These are phyloP conservation scores for Bovichtus diacanthus DNA, from an alignment of 2,797 vertebrate species.

Conservation along the genomic window DNA sequence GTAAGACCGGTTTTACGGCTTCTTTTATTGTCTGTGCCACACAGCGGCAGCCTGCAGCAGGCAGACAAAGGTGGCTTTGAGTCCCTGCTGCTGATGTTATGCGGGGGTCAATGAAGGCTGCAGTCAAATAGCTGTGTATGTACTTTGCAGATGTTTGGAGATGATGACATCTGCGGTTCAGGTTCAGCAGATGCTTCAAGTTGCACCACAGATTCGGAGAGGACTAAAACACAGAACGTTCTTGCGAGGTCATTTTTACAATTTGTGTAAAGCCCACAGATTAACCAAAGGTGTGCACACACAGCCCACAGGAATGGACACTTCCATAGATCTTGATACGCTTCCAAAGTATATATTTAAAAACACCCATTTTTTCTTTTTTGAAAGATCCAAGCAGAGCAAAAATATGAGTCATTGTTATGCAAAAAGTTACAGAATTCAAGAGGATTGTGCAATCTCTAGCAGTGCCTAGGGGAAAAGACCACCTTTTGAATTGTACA, in stretches of 20 bases:
- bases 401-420: not conserved
- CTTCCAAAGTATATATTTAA: not conserved
- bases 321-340: not conserved
- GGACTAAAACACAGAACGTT: not conserved
- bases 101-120: conserved; percentile 43
- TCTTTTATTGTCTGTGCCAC: conserved; percentile 72
- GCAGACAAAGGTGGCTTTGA: conserved; percentile 82
- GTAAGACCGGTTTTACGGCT: conserved; percentile 83
- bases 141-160: conserved; percentile 66
- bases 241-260: not conserved
- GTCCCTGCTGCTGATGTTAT: conserved; percentile 44
- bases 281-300: not conserved
- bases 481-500: conserved; percentile 10
- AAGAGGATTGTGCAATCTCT: conserved; percentile 20
- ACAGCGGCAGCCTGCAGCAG: conserved; percentile 57
- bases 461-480: not conserved
- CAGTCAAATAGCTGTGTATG: conserved; percentile 70
- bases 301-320: not conserved
- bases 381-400: not conserved
- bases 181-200: conserved; percentile 46
- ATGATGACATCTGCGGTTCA: conserved; percentile 64
- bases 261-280: not conserved
- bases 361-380: not conserved
- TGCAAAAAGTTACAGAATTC: not conserved
- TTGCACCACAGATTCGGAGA: conserved; percentile 39